Percentiles rank a stretch among this genome's conserved stretches.
Conservation (phyloP, 2,113 vertebrate species). For the Brachirus orientalis region DNA sequence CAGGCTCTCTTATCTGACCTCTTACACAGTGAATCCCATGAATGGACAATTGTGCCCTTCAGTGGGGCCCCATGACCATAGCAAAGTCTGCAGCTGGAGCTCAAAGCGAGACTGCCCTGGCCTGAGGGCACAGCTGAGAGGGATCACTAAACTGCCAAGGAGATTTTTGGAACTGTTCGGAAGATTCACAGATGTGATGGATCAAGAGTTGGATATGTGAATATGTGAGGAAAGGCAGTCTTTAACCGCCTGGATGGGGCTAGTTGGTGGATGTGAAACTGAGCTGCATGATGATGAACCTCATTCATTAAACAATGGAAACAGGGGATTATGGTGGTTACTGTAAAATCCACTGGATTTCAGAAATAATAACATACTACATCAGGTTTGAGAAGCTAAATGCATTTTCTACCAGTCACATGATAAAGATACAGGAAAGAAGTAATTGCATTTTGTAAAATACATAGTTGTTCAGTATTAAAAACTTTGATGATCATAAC, state of each 20-base stretch:
- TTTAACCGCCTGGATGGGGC: constrained; percentile 55
- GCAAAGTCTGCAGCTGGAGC: constrained; percentile 80
- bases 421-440: neutral
- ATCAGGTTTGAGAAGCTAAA: constrained; percentile 21
- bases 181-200: constrained; percentile 74
- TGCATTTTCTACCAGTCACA: neutral
- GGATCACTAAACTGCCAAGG: constrained; percentile 71
- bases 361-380: constrained; percentile 43
- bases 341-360: constrained; percentile 41
- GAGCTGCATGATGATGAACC: constrained; percentile 48
- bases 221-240: constrained; percentile 58
- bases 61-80: constrained; percentile 71
- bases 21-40: constrained; percentile 81
- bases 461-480: too few relatives aligned
- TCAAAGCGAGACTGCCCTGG: constrained; percentile 63
- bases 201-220: constrained; percentile 59
- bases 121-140: constrained; percentile 79
- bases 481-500: too few relatives aligned
- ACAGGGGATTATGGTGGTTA: constrained; percentile 49
- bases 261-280: constrained; percentile 39
- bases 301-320: constrained; percentile 70
- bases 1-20: constrained; percentile 74
- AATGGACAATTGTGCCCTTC: constrained; percentile 83
- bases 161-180: constrained; percentile 64
- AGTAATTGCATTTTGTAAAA: too few relatives aligned